These are phyloP conservation scores for Ectropis crepuscularia DNA, from an alignment of 2,888 invertebrate species.

Conservation along the genomic window DNA sequence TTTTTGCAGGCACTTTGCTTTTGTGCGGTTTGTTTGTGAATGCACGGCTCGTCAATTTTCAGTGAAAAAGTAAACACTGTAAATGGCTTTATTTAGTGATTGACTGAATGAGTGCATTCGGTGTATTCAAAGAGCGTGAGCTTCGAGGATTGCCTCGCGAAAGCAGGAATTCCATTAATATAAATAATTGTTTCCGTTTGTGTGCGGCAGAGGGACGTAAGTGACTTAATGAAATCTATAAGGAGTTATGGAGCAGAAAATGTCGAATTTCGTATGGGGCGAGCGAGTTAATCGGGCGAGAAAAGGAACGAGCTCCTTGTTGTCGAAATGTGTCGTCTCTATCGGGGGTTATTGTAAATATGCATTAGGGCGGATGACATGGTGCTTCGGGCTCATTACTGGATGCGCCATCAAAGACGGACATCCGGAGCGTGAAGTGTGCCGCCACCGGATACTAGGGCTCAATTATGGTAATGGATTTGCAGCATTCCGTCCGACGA, in stretches of 20 bases:
- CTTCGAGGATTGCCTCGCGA: conserved; percentile 2
- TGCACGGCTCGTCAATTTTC: conserved; percentile 49
- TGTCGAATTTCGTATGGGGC: conserved; percentile 50
- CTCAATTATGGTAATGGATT: conserved; percentile 82
- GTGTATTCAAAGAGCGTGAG: conserved; percentile 39
- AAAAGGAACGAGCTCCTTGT: conserved; percentile 55
- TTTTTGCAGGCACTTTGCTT: conserved; percentile 58
- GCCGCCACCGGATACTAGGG: conserved; percentile 65
- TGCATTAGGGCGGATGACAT: conserved; percentile 71
- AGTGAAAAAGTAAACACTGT: conserved; percentile 54
- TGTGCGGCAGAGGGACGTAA: conserved; percentile 22
- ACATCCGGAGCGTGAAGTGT: conserved; percentile 71
- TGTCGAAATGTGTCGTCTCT: conserved; percentile 54
- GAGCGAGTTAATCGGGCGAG: conserved; percentile 60
- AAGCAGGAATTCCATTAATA: conserved; percentile 15
- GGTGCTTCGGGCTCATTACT: conserved; percentile 71
- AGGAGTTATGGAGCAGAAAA: conserved; percentile 55
- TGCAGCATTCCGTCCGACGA: conserved; percentile 66
- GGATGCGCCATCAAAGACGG: conserved; percentile 76
- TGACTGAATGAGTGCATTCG: conserved; percentile 47
- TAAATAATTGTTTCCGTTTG: conserved; percentile 24
- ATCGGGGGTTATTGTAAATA: conserved; percentile 68
- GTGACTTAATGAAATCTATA: conserved; percentile 46
- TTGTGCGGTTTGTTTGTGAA: conserved; percentile 56
- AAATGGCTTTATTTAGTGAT: conserved; percentile 56